phyloP scores from a whole-genome alignment of 2,113 vertebrate genomes.

The Pavo muticus region DNA sequence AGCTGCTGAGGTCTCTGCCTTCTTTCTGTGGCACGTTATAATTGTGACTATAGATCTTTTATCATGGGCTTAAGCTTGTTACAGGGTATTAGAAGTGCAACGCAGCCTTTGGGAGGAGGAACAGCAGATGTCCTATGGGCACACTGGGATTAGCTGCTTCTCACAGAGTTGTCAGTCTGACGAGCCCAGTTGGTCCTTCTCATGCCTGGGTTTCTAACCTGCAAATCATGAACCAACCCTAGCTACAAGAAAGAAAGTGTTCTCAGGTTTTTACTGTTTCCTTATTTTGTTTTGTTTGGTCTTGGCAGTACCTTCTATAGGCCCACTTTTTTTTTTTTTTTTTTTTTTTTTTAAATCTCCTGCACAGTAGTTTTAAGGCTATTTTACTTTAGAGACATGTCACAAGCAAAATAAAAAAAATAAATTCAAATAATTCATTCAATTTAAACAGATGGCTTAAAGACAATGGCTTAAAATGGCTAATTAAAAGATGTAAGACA shows the following conservation, averaged over 20 bases:
- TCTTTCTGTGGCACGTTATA: background rate
- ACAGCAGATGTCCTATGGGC: background rate
- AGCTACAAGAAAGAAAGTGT: background rate
- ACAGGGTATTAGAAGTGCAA: background rate
- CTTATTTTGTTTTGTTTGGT: background rate
- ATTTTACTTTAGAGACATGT: background rate
- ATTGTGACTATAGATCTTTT: background rate
- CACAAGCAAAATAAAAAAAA: background rate
- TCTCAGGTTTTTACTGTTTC: background rate
- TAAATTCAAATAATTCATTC: background rate
- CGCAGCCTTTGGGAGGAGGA: slow-evolving; percentile 1
- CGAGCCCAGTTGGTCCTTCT: background rate
- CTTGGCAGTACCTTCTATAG: background rate
- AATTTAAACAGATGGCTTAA: background rate
- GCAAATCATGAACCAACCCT: background rate
- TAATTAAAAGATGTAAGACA: background rate
- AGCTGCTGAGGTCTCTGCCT: background rate
- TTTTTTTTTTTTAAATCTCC: background rate
- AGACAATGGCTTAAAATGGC: background rate
- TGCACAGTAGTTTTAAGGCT: background rate
- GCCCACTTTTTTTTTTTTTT: background rate
- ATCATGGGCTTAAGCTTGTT: slow-evolving; percentile 32
- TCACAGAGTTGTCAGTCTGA: background rate
- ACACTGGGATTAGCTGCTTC: background rate
- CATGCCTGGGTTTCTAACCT: background rate